These are phyloP conservation scores for Gandaritis pyraliata DNA, from an alignment of 2,888 invertebrate genomes.

Conservation along the genomic window DNA sequence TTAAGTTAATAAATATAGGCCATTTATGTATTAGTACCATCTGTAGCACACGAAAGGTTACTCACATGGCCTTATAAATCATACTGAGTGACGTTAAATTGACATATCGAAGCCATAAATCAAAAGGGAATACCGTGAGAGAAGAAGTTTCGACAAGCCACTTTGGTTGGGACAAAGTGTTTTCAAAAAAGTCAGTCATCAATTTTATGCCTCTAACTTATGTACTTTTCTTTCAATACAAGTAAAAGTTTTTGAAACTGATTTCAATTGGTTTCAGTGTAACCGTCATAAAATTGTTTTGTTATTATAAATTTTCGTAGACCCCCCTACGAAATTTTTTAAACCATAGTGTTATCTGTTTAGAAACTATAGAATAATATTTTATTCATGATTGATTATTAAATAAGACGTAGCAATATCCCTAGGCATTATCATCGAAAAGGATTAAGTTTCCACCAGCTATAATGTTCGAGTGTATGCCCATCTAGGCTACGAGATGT, in stretches of 20 bases:
- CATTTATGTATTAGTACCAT: constrained; percentile 5
- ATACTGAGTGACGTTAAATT: constrained; percentile 77
- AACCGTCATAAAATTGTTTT: background rate
- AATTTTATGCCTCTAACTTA: constrained; percentile 19
- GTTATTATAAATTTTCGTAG: background rate
- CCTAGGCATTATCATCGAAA: too few relatives aligned
- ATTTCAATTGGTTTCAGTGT: background rate
- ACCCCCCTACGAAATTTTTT: background rate
- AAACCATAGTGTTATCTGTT: background rate
- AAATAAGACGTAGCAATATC: too few relatives aligned
- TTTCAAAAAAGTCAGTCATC: constrained; percentile 57
- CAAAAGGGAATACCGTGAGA: constrained; percentile 73
- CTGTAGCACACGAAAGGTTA: constrained; percentile 50
- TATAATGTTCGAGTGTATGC: too few relatives aligned
- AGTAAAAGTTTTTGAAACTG: constrained; percentile 5
- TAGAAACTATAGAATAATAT: background rate
- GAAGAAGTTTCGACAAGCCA: constrained; percentile 80
- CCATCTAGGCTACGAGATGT: too few relatives aligned
- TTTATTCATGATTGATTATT: too few relatives aligned
- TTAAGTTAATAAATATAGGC: constrained; percentile 15
- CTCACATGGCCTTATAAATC: constrained; percentile 75
- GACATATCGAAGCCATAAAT: constrained; percentile 81
- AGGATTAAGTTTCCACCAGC: too few relatives aligned
- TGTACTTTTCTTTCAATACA: constrained; percentile 8
- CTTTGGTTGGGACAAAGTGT: constrained; percentile 63